Percentiles rank a stretch among this genome's conserved stretches.
Evolutionary conservation across 2,797 vertebrate species (phyloP).

Genomic region (Liasis olivaceus): DNA sequence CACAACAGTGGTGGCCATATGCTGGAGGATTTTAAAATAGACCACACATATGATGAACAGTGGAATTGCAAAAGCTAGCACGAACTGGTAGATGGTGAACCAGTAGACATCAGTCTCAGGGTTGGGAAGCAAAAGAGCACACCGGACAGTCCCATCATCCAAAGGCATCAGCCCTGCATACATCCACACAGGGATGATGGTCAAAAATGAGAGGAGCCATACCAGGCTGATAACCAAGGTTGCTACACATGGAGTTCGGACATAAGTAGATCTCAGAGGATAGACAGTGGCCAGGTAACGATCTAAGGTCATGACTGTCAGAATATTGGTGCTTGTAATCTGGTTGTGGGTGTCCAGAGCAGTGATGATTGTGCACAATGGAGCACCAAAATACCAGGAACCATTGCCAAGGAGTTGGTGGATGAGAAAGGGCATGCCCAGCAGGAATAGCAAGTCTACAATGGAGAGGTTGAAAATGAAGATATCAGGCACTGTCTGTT

Average conservation of each 20-base stretch:
- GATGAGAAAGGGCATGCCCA: conserved; percentile 89
- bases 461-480: conserved; percentile 86
- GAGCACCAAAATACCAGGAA: conserved; percentile 83
- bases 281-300: conserved; percentile 86
- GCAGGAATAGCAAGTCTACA: conserved; percentile 84
- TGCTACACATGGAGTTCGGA: conserved; percentile 80
- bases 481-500: conserved; percentile 83
- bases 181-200: conserved; percentile 86
- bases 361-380: conserved; percentile 84
- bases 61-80: conserved; percentile 83
- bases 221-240: conserved; percentile 76
- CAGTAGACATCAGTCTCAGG: conserved; percentile 80
- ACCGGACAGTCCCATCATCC: conserved; percentile 78
- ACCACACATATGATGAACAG: conserved; percentile 81
- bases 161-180: conserved; percentile 85
- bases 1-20: conserved; percentile 83
- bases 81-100: conserved; percentile 89
- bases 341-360: conserved; percentile 88
- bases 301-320: conserved; percentile 86
- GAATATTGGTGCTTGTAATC: conserved; percentile 88
- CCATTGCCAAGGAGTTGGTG: conserved; percentile 87
- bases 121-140: conserved; percentile 83
- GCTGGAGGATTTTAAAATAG: conserved; percentile 86
- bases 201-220: conserved; percentile 83
- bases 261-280: conserved; percentile 82